Evolutionary conservation across 2,113 vertebrate genomes (phyloP), one percentile per base, ranked within the genome.

Genomic region (Crotalus viridis): DNA sequence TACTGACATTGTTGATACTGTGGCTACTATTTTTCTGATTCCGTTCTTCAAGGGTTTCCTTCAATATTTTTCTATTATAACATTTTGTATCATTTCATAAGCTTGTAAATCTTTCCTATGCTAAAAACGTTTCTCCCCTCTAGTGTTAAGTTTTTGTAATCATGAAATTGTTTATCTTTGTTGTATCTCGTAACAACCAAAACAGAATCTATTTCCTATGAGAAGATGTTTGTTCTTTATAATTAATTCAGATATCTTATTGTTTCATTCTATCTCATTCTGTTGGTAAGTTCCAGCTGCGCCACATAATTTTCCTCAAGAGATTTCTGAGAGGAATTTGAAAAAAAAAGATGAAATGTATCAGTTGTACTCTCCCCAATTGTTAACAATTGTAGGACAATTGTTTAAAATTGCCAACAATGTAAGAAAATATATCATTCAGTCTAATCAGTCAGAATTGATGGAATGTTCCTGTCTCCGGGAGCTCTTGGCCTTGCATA

Each of bases 281-380:
- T 90, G 28, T 61, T 64, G 85, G 26, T 12, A 46, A 12, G 5
- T 74, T 90, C 93, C 86, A 61, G 54, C 91, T 48, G 43, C 6
- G 56, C 89, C 10, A 87, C 57, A 64, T 54, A 26, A 10, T 24
- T 85, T 33, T 92, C 26, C 12, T 52, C 54, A 15, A 59, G 21
- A 48, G 87, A 89, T 43, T 88, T 74, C 61, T 64, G 85, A 3
- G 19, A 87, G 28, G 85, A 85, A 89, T 69, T 87, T 87, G n/a
- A 90, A 64, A 94, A 64, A 28, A 74, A 90, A 46, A 90, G 61
- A 89, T 91, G 90, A 93, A 85, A 55, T 28, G 28, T 26, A 93
- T 3, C 19, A 56, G 10, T 85, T 90, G 57, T 1, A 0, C 28
- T n/a, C 10, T 81, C 21, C 87, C 81, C 12, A 69, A n/a, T 69